A percentile compares a stretch with the other conserved stretches of the same genome.
Evolutionary conservation across 1,140 invertebrate species (phyloP).

Genomic region (Hyposmocoma kahamanoa): DNA sequence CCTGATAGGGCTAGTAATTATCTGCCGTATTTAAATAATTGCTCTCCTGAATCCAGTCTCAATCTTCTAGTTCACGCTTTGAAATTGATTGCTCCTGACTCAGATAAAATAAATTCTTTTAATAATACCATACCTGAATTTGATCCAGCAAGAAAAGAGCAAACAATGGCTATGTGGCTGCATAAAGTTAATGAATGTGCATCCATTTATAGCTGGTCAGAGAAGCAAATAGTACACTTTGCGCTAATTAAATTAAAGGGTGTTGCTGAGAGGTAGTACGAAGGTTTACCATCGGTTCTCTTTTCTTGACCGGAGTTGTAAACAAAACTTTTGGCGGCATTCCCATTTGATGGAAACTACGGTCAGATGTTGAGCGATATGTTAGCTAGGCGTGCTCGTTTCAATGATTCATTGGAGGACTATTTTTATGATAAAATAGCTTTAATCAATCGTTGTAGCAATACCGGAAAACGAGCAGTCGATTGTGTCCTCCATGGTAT

Average conservation of each 20-base stretch:
- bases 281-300: constrained; percentile 17
- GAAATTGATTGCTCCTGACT: too few species aligned
- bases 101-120: too few species aligned
- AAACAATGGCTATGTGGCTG: neutral
- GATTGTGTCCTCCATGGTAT: constrained; percentile 7
- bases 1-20: too few species aligned
- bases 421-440: constrained; percentile 8
- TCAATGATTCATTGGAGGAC: neutral
- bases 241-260: constrained; percentile 21
- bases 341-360: constrained; percentile 7
- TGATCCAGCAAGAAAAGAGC: neutral
- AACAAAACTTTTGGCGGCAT: neutral
- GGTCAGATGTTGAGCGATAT: constrained; percentile 7
- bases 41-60: too few species aligned
- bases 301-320: constrained; percentile 6
- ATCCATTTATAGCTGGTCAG: constrained; percentile 18
- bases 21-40: too few species aligned
- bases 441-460: constrained; percentile 4
- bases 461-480: neutral
- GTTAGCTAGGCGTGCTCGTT: constrained; percentile 3
- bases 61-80: too few species aligned
- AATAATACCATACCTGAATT: constrained; percentile 5
- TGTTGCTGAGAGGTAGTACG: constrained; percentile 26
- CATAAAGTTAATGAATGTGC: constrained; percentile 8
- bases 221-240: constrained; percentile 19